phyloP scores from a whole-genome alignment of 2,113 vertebrate genomes.

The Seriola quinqueradiata region DNA sequence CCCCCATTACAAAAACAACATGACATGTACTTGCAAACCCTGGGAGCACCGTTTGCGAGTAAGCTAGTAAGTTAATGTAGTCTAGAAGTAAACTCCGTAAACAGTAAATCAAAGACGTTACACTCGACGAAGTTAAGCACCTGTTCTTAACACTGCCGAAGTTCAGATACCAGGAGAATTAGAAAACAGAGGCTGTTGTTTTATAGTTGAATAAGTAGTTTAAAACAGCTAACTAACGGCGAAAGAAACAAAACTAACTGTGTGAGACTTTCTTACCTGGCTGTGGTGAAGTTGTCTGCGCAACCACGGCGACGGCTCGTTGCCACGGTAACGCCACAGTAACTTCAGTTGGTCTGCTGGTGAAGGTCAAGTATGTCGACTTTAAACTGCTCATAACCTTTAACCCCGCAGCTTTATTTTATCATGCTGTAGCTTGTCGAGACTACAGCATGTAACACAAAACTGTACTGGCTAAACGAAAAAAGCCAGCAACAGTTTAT shows the following conservation, averaged over 20 bases:
- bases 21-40: neutral
- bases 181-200: neutral
- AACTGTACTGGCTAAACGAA: neutral
- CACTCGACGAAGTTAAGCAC: neutral
- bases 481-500: neutral
- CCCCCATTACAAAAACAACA: neutral
- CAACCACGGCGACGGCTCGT: conserved; percentile 47
- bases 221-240: neutral
- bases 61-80: neutral
- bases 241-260: neutral
- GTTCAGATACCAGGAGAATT: accelerated
- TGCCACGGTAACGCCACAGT: conserved; percentile 20
- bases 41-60: neutral
- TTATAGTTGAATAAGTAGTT: neutral
- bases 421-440: neutral
- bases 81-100: neutral
- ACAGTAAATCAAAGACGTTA: neutral
- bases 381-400: neutral
- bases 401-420: neutral
- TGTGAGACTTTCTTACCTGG: conserved; percentile 59
- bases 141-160: neutral
- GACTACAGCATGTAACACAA: neutral
- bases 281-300: conserved; percentile 27
- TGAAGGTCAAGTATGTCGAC: conserved; percentile 22
- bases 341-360: neutral